Evolutionary conservation across 2,888 invertebrate genomes (phyloP).

Genomic region (Callyntrura guangdongensis): DNA sequence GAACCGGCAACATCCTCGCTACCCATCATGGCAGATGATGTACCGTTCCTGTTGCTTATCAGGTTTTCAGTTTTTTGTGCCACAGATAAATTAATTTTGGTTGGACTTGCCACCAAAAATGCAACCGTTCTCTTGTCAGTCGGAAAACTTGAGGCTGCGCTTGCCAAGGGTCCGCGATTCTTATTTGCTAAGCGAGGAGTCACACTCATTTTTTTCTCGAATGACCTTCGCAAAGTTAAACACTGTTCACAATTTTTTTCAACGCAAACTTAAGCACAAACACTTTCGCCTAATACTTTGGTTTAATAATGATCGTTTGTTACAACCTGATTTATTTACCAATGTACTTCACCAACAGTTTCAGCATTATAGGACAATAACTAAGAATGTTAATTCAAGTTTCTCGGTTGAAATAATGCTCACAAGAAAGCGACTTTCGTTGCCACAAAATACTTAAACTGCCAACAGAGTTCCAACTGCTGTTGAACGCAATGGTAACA

Average conservation of each 20-base stretch:
- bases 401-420: no score
- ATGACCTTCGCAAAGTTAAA: not conserved
- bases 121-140: not conserved
- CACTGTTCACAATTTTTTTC: not conserved
- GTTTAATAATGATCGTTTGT: no score
- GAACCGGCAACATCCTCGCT: constrained; percentile 21
- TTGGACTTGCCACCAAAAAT: not conserved
- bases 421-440: no score
- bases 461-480: no score
- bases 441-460: no score
- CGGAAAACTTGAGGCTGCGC: not conserved
- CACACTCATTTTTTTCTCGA: constrained; percentile 31
- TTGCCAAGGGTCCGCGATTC: not conserved
- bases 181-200: not conserved
- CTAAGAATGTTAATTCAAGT: no score
- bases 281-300: not conserved
- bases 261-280: no score
- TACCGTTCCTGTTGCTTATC: not conserved
- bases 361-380: no score
- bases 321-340: no score
- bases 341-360: no score
- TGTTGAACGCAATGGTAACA: no score
- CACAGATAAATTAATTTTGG: not conserved
- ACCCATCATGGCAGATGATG: constrained; percentile 1
- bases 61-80: not conserved